Evolutionary conservation across 2,113 vertebrate genomes (phyloP).

Genomic region (Pedetes capensis): DNA sequence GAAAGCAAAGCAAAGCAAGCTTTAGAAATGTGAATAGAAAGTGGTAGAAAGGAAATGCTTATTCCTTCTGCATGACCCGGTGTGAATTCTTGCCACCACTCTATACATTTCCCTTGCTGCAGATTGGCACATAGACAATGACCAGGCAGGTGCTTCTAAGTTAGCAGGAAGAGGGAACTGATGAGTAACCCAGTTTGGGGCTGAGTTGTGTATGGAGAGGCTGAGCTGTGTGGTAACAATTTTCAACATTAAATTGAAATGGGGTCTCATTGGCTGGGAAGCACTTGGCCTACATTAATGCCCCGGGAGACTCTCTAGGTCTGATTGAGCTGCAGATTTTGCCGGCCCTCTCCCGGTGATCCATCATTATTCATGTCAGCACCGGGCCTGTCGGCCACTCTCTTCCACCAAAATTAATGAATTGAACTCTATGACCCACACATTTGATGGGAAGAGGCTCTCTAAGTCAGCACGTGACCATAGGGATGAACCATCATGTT

Average conservation of each 20-base stretch:
- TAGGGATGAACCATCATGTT: background rate
- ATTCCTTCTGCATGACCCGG: background rate
- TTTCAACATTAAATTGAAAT: conserved; percentile 47
- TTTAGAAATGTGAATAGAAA: background rate
- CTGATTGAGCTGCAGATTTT: conserved; percentile 71
- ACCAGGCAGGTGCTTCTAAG: background rate
- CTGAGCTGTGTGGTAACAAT: background rate
- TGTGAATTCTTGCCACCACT: background rate
- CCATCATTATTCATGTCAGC: conserved; percentile 76
- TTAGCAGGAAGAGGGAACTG: conserved; percentile 8
- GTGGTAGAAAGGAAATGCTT: background rate
- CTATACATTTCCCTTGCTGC: background rate
- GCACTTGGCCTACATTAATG: conserved; percentile 69
- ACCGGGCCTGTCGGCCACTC: conserved; percentile 50
- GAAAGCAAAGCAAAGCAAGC: background rate
- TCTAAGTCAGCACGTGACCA: conserved; percentile 5
- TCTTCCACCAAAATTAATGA: conserved; percentile 70
- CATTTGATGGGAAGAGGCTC: background rate
- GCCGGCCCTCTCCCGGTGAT: conserved; percentile 66
- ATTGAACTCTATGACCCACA: conserved; percentile 60
- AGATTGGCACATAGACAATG: background rate
- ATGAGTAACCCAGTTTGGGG: conserved; percentile 4
- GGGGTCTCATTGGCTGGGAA: conserved; percentile 51
- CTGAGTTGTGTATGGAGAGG: background rate
- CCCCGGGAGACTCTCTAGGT: conserved; percentile 37